These are phyloP conservation scores for Andrena trimmerana DNA, from an alignment of 2,888 invertebrate genomes.

Conservation along the genomic window DNA sequence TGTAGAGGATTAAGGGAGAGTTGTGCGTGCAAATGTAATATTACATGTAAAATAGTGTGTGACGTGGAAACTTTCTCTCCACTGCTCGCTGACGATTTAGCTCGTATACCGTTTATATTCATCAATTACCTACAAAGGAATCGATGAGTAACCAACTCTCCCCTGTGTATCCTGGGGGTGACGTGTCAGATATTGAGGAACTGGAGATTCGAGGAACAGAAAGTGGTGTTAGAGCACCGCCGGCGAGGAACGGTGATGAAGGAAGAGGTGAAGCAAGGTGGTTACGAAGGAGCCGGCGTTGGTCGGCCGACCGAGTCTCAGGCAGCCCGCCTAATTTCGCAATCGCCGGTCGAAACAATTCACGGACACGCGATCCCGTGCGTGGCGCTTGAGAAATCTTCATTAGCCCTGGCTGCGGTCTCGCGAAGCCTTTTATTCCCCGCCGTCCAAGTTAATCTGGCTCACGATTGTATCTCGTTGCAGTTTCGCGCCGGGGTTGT, in stretches of 20 bases:
- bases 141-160: too few species aligned
- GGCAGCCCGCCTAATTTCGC: background rate
- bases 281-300: background rate
- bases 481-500: slow-evolving; percentile 4
- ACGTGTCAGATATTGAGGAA: too few species aligned
- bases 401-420: slow-evolving; percentile 42
- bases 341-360: background rate
- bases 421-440: slow-evolving; percentile 28
- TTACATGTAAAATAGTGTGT: too few species aligned
- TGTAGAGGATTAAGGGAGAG: too few species aligned
- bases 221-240: too few species aligned
- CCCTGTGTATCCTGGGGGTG: too few species aligned
- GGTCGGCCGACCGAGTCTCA: background rate
- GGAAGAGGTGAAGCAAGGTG: background rate
- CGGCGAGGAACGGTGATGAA: background rate
- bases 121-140: too few species aligned
- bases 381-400: slow-evolving; percentile 20
- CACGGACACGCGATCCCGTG: slow-evolving; percentile 14
- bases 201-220: too few species aligned
- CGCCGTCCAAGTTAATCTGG: slow-evolving; percentile 38
- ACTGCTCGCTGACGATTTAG: too few species aligned
- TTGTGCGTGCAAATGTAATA: too few species aligned
- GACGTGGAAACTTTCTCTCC: too few species aligned
- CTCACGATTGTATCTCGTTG: slow-evolving; percentile 45
- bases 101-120: too few species aligned